A percentile compares a stretch with the other conserved stretches of the same genome.
Evolutionary conservation across 1,140 invertebrate species (phyloP).

Genomic region (Drosophila nigrodunni): DNA sequence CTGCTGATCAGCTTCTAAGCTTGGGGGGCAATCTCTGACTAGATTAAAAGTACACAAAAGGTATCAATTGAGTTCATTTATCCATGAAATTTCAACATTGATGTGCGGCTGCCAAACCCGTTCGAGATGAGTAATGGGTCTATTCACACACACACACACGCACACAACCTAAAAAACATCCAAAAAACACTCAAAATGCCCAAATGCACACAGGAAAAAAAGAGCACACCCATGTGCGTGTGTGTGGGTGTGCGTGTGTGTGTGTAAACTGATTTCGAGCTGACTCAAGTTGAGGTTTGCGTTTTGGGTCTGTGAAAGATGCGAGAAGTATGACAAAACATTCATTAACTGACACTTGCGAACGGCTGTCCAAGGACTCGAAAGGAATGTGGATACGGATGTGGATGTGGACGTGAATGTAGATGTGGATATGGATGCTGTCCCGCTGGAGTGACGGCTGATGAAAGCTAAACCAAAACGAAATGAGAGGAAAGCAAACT

Average conservation of each 20-base stretch:
- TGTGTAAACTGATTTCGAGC: conserved; percentile 21
- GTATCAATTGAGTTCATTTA: conserved; percentile 66
- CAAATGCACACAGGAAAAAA: conserved; percentile 21
- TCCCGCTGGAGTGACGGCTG: conserved; percentile 37
- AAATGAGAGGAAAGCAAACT: not conserved
- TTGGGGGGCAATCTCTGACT: conserved; percentile 22
- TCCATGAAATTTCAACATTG: conserved; percentile 62
- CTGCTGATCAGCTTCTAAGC: conserved; percentile 7
- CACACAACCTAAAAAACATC: not conserved
- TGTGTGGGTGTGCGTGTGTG: conserved; percentile 21
- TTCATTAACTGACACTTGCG: conserved; percentile 67
- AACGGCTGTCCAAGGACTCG: conserved; percentile 5
- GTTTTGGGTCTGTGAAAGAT: conserved; percentile 38
- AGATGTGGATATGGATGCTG: conserved; percentile 21
- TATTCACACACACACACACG: not conserved
- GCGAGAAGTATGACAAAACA: conserved; percentile 61
- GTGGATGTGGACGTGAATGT: not conserved
- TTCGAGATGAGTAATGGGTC: conserved; percentile 55
- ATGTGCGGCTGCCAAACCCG: conserved; percentile 34
- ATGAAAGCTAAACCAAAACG: conserved; percentile 44
- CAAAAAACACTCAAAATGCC: conserved; percentile 19
- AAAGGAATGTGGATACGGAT: not conserved
- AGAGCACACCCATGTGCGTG: conserved; percentile 1
- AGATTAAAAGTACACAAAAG: conserved; percentile 69
- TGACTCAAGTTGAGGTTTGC: conserved; percentile 24